These are phyloP conservation scores for Seriola quinqueradiata DNA, from an alignment of 2,113 vertebrate species.

Conservation along the genomic window DNA sequence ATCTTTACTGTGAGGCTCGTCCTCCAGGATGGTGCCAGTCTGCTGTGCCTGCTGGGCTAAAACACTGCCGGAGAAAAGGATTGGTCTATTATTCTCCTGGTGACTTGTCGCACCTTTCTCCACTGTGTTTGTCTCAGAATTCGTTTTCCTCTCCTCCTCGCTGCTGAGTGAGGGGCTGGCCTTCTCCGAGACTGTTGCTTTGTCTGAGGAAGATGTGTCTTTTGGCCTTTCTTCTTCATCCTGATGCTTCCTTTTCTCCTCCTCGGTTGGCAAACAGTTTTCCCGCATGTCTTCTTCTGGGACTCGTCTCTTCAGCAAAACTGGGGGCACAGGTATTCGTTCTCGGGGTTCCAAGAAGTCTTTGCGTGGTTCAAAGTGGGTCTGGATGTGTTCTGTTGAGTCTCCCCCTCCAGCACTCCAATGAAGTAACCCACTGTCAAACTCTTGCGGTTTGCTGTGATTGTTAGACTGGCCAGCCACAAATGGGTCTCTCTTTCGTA, in stretches of 20 bases:
- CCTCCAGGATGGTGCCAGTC: conserved; percentile 92
- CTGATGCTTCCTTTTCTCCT: conserved; percentile 78
- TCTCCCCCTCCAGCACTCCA: conserved; percentile 98
- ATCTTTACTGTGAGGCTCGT: conserved; percentile 99
- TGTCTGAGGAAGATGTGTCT: conserved; percentile 58
- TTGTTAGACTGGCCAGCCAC: conserved; percentile 90
- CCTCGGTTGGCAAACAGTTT: conserved; percentile 73
- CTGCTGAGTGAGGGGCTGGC: conserved; percentile 30
- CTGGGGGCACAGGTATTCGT: conserved; percentile 78
- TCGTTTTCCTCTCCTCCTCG: conserved; percentile 57
- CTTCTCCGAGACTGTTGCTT: conserved; percentile 48
- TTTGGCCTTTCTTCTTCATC: conserved; percentile 73
- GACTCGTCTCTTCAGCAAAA: conserved; percentile 79
- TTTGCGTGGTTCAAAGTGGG: conserved; percentile 94
- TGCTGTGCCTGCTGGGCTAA: conserved; percentile 82
- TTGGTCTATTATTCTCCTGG: conserved; percentile 86
- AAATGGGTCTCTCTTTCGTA: conserved; percentile 94
- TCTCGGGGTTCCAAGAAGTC: conserved; percentile 86
- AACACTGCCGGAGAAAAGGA: conserved; percentile 81
- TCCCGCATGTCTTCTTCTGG: conserved; percentile 82
- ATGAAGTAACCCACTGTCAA: conserved; percentile 95
- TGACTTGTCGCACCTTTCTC: conserved; percentile 66
- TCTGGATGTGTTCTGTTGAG: conserved; percentile 98
- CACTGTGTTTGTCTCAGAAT: conserved; percentile 41
- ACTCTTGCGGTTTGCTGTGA: conserved; percentile 93